A percentile compares a stretch with the other conserved stretches of the same genome.
phyloP scores from a whole-genome alignment of 2,888 invertebrate genomes.

The Pterostichus niger region DNA sequence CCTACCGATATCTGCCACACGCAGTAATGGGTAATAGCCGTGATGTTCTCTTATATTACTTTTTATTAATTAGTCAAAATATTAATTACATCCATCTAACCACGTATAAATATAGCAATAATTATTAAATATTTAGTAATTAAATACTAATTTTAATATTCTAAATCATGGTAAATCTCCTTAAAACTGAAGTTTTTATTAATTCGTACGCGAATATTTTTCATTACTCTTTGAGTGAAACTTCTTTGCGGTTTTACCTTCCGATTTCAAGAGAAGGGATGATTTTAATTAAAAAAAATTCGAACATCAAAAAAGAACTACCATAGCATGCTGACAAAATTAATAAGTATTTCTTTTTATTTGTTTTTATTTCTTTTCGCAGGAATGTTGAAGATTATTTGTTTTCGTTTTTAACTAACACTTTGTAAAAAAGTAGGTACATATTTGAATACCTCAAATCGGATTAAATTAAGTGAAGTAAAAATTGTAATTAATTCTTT shows the following conservation, averaged over 20 bases:
- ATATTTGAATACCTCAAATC: slow-evolving; percentile 23
- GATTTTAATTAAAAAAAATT: slow-evolving; percentile 37
- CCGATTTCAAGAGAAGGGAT: neutral
- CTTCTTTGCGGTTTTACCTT: neutral
- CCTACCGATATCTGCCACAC: too few relatives aligned
- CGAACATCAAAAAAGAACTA: slow-evolving; percentile 29
- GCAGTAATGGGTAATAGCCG: too few relatives aligned
- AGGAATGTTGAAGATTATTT: neutral
- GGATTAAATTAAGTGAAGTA: slow-evolving; percentile 10
- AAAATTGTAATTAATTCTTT: slow-evolving; percentile 24
- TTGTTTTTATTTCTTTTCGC: slow-evolving; percentile 25
- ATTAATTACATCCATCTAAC: too few relatives aligned
- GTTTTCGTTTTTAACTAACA: slow-evolving; percentile 9
- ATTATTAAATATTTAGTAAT: too few relatives aligned
- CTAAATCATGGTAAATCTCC: too few relatives aligned
- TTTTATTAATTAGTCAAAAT: too few relatives aligned
- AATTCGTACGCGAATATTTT: neutral
- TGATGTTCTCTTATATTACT: too few relatives aligned
- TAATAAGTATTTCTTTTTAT: slow-evolving; percentile 42
- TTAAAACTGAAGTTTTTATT: slow-evolving; percentile 7
- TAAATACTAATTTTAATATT: too few relatives aligned
- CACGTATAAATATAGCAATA: too few relatives aligned
- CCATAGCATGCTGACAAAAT: slow-evolving; percentile 11
- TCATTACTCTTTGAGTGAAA: slow-evolving; percentile 29
- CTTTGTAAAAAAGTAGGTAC: slow-evolving; percentile 20